Evolutionary conservation across 2,888 invertebrate species (phyloP), one percentile per base, ranked within the genome.

Genomic region (Drosophila setosimentum): DNA sequence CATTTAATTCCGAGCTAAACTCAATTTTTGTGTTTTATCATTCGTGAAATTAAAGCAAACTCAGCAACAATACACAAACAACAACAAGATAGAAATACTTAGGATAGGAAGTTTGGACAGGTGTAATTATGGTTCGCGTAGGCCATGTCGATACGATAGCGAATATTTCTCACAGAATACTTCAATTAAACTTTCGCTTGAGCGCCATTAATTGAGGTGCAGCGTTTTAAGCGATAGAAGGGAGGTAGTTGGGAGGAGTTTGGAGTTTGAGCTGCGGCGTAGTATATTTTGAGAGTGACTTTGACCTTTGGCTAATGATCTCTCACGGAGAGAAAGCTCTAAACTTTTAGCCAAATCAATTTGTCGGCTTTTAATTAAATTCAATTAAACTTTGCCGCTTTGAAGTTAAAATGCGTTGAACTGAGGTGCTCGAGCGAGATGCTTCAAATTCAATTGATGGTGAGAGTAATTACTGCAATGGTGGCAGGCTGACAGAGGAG

Each of bases 121-220:
- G 88, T 87, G 82, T 86, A 87, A 87, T 87, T 87, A 87, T 82
- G 69, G 75, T 58, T 59, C 78, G 27, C 57, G 40, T 68, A 65
- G 61, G 68, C 68, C 60, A 62, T 27, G 50, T 64, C 68, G 68
- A 61, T 61, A n/a, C 40, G 66, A 53, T 37, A 48, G 37, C 63
- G 68, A 57, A 71, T 73, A 76, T 72, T 73, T 76, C 42, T 49
- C 55, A 24, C 49, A 64, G 50, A 60, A 68, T 66, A 73, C 87
- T 87, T 85, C 86, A 85, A 87, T 83, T 87, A 83, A 87, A 87
- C 88, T 87, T 87, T 81, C 79, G 81, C 84, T 84, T 72, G 63
- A 81, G 57, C 79, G 83, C 84, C 78, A 81, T 87, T 87, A 87
- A 87, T 87, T 86, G 77, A 57, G 64, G 48, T 62, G 48, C 59